Evolutionary conservation across 2,113 vertebrate species (phyloP), one percentile per base, ranked within the genome.

Genomic region (Hoplias malabaricus): DNA sequence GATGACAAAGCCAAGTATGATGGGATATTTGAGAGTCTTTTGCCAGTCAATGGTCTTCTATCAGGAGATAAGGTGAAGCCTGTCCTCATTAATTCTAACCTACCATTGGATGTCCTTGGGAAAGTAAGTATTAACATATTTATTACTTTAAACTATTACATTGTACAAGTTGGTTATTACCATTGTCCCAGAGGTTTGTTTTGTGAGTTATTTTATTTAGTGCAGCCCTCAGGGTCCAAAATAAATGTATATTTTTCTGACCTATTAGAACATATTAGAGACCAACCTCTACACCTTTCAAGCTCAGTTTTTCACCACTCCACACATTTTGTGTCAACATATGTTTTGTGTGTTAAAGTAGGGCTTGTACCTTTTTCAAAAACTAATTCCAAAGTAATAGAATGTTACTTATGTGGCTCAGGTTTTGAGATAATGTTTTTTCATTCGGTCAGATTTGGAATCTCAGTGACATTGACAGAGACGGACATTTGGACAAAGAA

Each of bases 1-100:
- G 95, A 99, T 85, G 98, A 99, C 89, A 97, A 96, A 88, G 94
- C 95, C 59, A 99, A 97, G 68, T 98, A 98, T 83, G 96, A 98
- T 77, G 95, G 94, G 76, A 98, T 98, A 83, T 99, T 99, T 86
- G 96, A 98, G 87, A 99, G 96, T 86, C 92, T 99, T 70, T 84
- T 90, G 38, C 97, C 98, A 40, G 83, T 96, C 27, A 96, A 92
- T 36, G 98, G 97, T 42, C 90, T 99, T 78, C 93, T 99, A 3
- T 94, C 97, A 3, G 98, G 98, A 78, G 96, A 98, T 82, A 98
- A 98, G 90, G 97, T 99, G 85, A 96, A 94, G 86, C 96, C 96
- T 2, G 93, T 99, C 73, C 92, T 99, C 84, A 96, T 99, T 77
- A 99, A 99, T 92, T 99, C 98, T 33, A 98, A 98, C 85, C 93